Evolutionary conservation across 2,888 invertebrate genomes (phyloP), one percentile per base, ranked within the genome.

Genomic region (Idaea aversata): DNA sequence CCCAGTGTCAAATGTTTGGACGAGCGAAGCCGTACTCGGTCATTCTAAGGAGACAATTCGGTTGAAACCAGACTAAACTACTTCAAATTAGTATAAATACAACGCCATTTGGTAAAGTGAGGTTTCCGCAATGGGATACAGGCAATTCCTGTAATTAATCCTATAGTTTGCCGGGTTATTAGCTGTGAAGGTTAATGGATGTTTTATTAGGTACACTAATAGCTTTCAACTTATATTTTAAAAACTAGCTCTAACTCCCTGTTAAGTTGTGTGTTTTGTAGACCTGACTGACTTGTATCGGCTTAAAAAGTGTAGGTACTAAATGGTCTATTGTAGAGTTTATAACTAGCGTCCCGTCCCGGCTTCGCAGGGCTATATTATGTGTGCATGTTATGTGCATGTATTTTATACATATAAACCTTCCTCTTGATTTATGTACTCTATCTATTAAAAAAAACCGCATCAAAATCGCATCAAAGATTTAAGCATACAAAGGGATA

Each of bases 101-200:
- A 61, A 70, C 72, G 80, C 82, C 80, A 78, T 78, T 77, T 75
- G 65, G 67, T 78, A 84, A 63, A 86, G 84, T 81, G 77, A 73
- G 75, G 73, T 82, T 82, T 87, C 87, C 88, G 84, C 78, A 74
- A 81, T 76, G 73, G 76, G 67, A 77, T 70, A 72, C 73, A 77
- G 77, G 75, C 74, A 73, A 72, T 70, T 72, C 68, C 61, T 68
- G 71, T 75, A 76, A 77, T 72, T 70, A 71, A 62, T 63, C 69
- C 64, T 68, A 70, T 69, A 62, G 67, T 61, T 67, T 66, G 70
- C 47, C 13, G 47, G 47, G 47, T 47, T 47, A 47, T 47, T 47
- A 10, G 47, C 10, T 47, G 47, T 47, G 47, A 47, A 47, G 47
- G 47, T 47, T 47, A 47, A 47, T 47, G 76, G 79, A 79, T 77